Evolutionary conservation across 2,113 vertebrate genomes (phyloP).

Genomic region (Oreocharis arfaki): DNA sequence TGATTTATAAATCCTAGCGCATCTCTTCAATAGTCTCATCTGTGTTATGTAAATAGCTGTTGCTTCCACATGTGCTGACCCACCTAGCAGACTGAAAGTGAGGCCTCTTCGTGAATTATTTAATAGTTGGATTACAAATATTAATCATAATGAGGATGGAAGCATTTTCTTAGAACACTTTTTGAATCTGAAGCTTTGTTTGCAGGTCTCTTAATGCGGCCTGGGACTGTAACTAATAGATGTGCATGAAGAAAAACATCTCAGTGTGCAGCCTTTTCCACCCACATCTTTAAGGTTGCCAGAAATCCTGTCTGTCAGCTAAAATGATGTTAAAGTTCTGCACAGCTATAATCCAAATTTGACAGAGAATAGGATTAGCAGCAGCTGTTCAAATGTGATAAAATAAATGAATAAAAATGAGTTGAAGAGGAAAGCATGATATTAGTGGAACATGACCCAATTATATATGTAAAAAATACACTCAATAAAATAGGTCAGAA

Average conservation of each 20-base stretch:
- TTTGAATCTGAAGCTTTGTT: slow-evolving; percentile 17
- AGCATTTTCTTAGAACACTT: neutral
- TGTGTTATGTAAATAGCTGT: slow-evolving; percentile 29
- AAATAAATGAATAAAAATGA: slow-evolving; percentile 66
- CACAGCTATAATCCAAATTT: slow-evolving; percentile 46
- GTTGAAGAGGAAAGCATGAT: slow-evolving; percentile 12
- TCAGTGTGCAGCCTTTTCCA: slow-evolving; percentile 16
- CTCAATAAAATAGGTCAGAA: slow-evolving; percentile 47
- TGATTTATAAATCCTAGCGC: neutral
- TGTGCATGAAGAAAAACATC: neutral
- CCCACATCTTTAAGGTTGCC: slow-evolving; percentile 27
- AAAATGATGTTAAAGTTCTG: slow-evolving; percentile 48
- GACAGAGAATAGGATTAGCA: slow-evolving; percentile 57
- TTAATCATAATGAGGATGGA: slow-evolving; percentile 22
- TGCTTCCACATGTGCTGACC: slow-evolving; percentile 43
- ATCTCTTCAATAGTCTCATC: neutral
- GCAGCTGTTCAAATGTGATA: slow-evolving; percentile 55
- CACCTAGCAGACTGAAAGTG: slow-evolving; percentile 25
- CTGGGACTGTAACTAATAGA: slow-evolving; percentile 46
- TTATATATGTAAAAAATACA: slow-evolving; percentile 55
- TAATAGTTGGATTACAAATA: slow-evolving; percentile 50
- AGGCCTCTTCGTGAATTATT: slow-evolving; percentile 19
- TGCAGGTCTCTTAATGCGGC: slow-evolving; percentile 3
- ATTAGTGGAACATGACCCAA: slow-evolving; percentile 50
- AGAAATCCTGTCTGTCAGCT: slow-evolving; percentile 57